phyloP scores from a whole-genome alignment of 2,888 invertebrate genomes.

The Falcaria lacertinaria region DNA sequence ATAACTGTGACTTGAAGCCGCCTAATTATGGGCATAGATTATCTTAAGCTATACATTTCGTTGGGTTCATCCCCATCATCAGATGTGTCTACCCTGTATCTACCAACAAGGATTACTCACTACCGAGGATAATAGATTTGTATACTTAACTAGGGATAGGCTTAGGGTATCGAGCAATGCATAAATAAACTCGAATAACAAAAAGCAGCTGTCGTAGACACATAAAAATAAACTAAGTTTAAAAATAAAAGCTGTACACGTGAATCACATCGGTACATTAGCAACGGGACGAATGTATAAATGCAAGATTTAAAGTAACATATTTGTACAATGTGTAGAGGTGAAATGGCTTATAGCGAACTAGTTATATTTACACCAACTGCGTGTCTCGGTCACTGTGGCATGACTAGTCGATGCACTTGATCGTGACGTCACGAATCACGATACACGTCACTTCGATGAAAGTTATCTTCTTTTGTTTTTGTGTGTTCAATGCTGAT shows the following conservation, averaged over 20 bases:
- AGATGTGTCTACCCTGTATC: slow-evolving; percentile 65
- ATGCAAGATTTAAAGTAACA: not conserved
- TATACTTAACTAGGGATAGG: slow-evolving; percentile 42
- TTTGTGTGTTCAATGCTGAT: not conserved
- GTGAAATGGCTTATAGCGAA: not conserved
- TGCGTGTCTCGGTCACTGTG: not conserved
- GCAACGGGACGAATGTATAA: not conserved
- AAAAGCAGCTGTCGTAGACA: not conserved
- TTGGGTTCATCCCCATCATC: slow-evolving; percentile 63
- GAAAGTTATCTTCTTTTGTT: not conserved
- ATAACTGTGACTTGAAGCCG: slow-evolving; percentile 3
- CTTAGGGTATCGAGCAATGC: slow-evolving; percentile 31
- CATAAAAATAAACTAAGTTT: not conserved
- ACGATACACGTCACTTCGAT: not conserved
- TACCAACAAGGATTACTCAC: slow-evolving; percentile 32
- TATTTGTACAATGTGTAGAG: slow-evolving; percentile 1
- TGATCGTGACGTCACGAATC: slow-evolving; percentile 21
- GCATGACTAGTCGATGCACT: slow-evolving; percentile 54
- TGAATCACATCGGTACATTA: not conserved
- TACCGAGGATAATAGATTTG: slow-evolving; percentile 20
- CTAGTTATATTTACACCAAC: slow-evolving; percentile 2
- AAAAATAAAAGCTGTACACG: not conserved
- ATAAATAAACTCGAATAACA: slow-evolving; percentile 9
- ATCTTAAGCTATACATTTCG: slow-evolving; percentile 45
- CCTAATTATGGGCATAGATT: slow-evolving; percentile 22